Percentiles rank a stretch among this genome's conserved stretches.
Evolutionary conservation across 2,113 vertebrate species (phyloP).

Genomic region (Mobula birostris): DNA sequence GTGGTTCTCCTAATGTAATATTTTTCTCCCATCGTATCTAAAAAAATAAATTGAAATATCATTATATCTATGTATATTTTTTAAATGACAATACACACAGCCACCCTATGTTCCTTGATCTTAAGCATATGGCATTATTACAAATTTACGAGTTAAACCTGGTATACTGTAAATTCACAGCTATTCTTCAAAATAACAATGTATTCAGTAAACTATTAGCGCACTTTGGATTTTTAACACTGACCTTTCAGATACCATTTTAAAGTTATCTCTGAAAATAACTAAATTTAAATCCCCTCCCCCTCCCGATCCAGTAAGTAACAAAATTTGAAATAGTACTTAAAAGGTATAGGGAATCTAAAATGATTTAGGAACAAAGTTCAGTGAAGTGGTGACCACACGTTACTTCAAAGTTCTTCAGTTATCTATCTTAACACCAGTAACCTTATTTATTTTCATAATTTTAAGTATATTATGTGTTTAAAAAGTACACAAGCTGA

Average conservation of each 20-base stretch:
- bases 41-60: constrained; percentile 42
- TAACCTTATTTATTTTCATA: background rate
- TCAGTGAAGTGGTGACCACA: background rate
- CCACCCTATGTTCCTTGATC: background rate
- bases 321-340: background rate
- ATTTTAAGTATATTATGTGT: background rate
- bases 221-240: background rate
- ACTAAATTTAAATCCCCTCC: background rate
- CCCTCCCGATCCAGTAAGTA: no score
- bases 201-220: background rate
- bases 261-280: background rate
- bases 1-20: constrained; percentile 95
- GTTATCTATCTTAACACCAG: background rate
- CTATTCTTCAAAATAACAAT: background rate
- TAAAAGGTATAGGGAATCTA: background rate
- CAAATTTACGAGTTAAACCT: background rate
- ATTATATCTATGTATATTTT: background rate
- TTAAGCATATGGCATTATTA: background rate
- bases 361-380: background rate
- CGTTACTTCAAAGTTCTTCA: background rate
- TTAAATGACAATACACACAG: background rate
- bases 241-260: background rate
- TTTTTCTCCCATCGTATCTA: constrained; percentile 99
- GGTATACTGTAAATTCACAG: background rate
- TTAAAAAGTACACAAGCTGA: background rate